Conservation (phyloP, 2,888 invertebrate genomes). For the Polydrusus cervinus region DNA sequence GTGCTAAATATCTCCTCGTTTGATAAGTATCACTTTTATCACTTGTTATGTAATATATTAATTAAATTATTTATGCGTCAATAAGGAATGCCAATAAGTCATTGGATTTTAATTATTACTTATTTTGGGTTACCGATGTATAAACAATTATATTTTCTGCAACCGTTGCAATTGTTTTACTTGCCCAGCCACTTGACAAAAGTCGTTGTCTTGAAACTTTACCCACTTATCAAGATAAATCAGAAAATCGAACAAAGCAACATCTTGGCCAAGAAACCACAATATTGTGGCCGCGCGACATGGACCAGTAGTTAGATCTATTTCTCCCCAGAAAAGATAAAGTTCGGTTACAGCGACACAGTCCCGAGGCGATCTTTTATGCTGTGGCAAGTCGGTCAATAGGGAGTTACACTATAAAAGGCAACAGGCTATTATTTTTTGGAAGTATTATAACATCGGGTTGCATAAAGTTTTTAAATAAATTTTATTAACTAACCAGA, state of each 20-base stretch:
- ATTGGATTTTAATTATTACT: no score
- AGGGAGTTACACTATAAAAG: background rate
- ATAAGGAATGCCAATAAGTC: no score
- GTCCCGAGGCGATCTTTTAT: conserved; percentile 1
- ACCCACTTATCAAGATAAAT: conserved; percentile 16
- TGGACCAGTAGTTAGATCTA: conserved; percentile 6
- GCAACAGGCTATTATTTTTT: conserved; percentile 6
- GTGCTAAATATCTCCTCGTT: no score
- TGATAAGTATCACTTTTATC: no score
- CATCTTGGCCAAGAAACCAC: conserved; percentile 23
- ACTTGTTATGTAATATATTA: no score
- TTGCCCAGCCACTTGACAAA: background rate
- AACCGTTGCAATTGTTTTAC: conserved; percentile 20
- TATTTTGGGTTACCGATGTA: no score
- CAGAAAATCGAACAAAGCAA: conserved; percentile 18
- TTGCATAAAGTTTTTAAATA: no score
- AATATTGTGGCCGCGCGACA: conserved; percentile 17
- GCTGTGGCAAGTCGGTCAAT: conserved; percentile 1
- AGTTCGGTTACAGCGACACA: conserved; percentile 2
- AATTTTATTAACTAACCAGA: no score
- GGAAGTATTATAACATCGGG: background rate
- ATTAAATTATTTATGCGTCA: no score
- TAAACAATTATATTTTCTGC: background rate
- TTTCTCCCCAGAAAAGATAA: conserved; percentile 13
- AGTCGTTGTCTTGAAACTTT: conserved; percentile 23